These are phyloP conservation scores for Crotophaga sulcirostris DNA, from an alignment of 2,113 vertebrate species.

Conservation along the genomic window DNA sequence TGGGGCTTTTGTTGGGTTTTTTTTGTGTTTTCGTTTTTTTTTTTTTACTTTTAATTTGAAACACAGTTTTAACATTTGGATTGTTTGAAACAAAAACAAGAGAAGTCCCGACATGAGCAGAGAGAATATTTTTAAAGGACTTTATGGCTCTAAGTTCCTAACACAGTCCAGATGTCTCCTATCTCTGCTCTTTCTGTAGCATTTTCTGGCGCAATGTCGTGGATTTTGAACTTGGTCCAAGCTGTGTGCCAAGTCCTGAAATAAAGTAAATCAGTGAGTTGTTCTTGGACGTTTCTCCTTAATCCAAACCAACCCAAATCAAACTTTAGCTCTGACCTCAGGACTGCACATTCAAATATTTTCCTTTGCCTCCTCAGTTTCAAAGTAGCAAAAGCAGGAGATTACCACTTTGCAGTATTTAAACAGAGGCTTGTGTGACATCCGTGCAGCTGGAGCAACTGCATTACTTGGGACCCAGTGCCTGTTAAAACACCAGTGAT, in stretches of 20 bases:
- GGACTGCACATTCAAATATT: conserved; percentile 71
- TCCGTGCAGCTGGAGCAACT: not conserved
- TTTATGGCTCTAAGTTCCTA: conserved; percentile 72
- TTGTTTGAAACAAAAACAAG: conserved; percentile 63
- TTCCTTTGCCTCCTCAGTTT: conserved; percentile 63
- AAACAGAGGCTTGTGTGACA: conserved; percentile 38
- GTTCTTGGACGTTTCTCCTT: conserved; percentile 78
- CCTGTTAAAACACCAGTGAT: not conserved
- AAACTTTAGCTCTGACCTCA: conserved; percentile 77
- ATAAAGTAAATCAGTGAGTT: conserved; percentile 80
- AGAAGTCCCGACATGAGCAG: conserved; percentile 43
- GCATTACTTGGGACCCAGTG: not conserved
- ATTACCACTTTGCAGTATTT: conserved; percentile 29
- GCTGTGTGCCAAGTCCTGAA: conserved; percentile 80
- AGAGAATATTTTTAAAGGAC: conserved; percentile 70
- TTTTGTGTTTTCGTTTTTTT: not conserved
- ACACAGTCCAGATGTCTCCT: conserved; percentile 79
- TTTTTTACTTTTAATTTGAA: conserved; percentile 38
- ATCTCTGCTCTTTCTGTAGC: conserved; percentile 69
- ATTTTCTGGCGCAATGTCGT: conserved; percentile 67
- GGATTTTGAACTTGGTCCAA: conserved; percentile 71
- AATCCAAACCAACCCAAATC: conserved; percentile 73
- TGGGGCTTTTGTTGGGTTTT: not conserved
- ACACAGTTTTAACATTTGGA: conserved; percentile 23
- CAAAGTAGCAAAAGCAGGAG: conserved; percentile 65